Evolutionary conservation across 2,797 vertebrate genomes (phyloP).

Genomic region (Argya squamiceps): DNA sequence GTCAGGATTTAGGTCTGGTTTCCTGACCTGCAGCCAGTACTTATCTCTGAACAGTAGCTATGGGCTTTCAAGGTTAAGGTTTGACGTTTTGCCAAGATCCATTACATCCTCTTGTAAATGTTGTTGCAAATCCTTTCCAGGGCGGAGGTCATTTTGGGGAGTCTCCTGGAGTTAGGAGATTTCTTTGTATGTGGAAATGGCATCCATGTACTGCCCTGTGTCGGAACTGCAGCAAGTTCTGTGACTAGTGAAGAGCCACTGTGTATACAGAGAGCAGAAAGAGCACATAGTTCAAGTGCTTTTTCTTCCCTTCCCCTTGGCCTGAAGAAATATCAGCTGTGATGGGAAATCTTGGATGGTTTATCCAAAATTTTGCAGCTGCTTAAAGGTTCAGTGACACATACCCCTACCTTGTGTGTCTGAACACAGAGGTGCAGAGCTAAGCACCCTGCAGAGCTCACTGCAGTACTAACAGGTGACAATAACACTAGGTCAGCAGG

Average conservation of each 20-base stretch:
- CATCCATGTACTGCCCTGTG: neutral
- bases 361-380: neutral
- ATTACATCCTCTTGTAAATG: neutral
- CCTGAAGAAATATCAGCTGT: neutral
- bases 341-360: neutral
- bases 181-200: neutral
- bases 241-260: neutral
- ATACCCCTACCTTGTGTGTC: neutral
- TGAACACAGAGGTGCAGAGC: neutral
- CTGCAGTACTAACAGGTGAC: neutral
- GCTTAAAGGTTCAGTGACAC: neutral
- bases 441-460: neutral
- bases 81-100: neutral
- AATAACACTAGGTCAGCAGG: neutral
- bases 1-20: accelerated
- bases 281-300: neutral
- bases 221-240: neutral
- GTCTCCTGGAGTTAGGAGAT: accelerated
- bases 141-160: accelerated
- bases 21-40: neutral
- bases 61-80: neutral
- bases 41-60: neutral
- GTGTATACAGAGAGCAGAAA: neutral
- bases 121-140: neutral
- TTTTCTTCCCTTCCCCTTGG: neutral